Percentiles rank a stretch among this genome's conserved stretches.
phyloP scores from a whole-genome alignment of 2,888 invertebrate species.

The Temnothorax ravouxi region DNA sequence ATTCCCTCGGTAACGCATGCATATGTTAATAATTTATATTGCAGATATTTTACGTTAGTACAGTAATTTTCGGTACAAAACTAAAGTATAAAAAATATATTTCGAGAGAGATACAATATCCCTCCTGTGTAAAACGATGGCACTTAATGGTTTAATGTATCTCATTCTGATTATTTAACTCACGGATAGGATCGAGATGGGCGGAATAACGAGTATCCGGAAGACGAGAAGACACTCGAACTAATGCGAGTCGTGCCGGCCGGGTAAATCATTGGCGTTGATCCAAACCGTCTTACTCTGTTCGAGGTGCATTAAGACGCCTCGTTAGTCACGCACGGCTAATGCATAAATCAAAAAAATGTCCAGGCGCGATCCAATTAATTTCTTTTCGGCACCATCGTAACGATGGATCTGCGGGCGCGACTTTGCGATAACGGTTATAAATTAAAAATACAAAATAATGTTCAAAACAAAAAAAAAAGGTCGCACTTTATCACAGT shows the following conservation, averaged over 20 bases:
- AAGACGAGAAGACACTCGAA: constrained; percentile 58
- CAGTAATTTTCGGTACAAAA: background rate
- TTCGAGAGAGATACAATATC: constrained; percentile 11
- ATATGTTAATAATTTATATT: constrained; percentile 1
- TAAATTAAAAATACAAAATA: constrained; percentile 17
- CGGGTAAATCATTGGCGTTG: constrained; percentile 67
- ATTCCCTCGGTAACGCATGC: background rate
- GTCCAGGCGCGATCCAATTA: constrained; percentile 65
- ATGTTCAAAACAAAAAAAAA: background rate
- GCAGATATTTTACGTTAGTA: background rate
- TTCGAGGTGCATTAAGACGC: constrained; percentile 62
- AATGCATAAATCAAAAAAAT: constrained; percentile 68
- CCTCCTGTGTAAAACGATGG: constrained; percentile 26
- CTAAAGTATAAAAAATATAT: background rate
- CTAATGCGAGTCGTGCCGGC: constrained; percentile 71
- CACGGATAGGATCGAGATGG: constrained; percentile 20
- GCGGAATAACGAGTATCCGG: constrained; percentile 48
- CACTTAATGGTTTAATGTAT: constrained; percentile 49
- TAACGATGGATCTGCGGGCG: constrained; percentile 11
- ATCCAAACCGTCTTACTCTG: constrained; percentile 69
- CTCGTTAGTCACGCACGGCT: constrained; percentile 67
- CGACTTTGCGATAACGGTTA: background rate
- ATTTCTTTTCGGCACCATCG: constrained; percentile 21
- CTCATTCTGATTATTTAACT: constrained; percentile 54
- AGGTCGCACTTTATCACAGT: background rate